These are phyloP conservation scores for Aphidius ervi DNA, from an alignment of 1,140 invertebrate species.

Conservation along the genomic window DNA sequence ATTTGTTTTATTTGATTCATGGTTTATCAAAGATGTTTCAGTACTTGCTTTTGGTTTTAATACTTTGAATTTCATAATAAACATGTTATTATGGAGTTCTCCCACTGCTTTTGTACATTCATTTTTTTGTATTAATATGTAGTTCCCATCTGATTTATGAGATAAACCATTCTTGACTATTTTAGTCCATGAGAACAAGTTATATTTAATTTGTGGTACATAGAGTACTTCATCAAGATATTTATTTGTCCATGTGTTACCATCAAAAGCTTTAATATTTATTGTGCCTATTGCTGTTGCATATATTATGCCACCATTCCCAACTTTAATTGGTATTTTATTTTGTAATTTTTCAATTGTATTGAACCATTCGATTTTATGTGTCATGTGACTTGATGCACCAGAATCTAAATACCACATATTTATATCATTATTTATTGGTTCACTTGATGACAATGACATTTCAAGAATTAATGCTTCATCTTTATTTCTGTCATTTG, in stretches of 20 bases:
- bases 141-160: background rate
- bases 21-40: too few relatives aligned
- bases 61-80: too few relatives aligned
- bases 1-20: too few relatives aligned
- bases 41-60: too few relatives aligned
- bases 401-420: conserved; percentile 28
- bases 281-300: conserved; percentile 20
- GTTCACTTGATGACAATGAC: background rate
- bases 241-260: conserved; percentile 17
- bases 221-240: conserved; percentile 39
- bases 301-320: conserved; percentile 17
- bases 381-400: conserved; percentile 28
- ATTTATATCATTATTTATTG: background rate
- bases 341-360: conserved; percentile 8
- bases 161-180: conserved; percentile 5
- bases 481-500: conserved; percentile 1
- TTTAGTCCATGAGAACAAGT: conserved; percentile 12
- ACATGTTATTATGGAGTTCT: background rate
- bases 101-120: conserved; percentile 5
- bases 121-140: conserved; percentile 4
- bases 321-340: conserved; percentile 15
- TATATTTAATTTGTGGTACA: conserved; percentile 33
- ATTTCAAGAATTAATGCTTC: conserved; percentile 11
- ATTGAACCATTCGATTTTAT: conserved; percentile 13
- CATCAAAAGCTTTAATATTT: conserved; percentile 10